These are phyloP conservation scores for Pleuronectes platessa DNA, from an alignment of 2,113 vertebrate species.

Conservation along the genomic window DNA sequence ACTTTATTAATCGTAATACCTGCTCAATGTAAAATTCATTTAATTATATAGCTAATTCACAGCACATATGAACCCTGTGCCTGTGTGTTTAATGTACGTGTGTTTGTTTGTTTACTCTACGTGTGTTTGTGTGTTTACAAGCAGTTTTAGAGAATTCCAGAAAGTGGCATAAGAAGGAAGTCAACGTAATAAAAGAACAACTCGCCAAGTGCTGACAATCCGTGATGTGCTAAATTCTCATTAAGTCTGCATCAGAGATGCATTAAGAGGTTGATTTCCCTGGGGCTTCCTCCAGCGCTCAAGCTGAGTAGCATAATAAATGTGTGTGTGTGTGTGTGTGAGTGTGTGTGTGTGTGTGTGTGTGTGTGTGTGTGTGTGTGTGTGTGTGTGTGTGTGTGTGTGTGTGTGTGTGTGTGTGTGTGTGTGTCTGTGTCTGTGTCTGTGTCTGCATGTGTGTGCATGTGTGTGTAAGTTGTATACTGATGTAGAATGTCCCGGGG, in stretches of 20 bases:
- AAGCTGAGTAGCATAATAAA: slow-evolving; percentile 77
- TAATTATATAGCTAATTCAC: not conserved
- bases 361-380: slow-evolving; percentile 38
- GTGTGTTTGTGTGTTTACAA: not conserved
- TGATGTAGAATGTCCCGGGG: slow-evolving; percentile 53
- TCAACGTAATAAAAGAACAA: slow-evolving; percentile 75
- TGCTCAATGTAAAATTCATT: not conserved
- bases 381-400: slow-evolving; percentile 33
- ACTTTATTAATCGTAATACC: not conserved
- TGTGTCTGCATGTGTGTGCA: slow-evolving; percentile 32
- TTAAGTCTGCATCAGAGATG: slow-evolving; percentile 83
- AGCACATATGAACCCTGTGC: not conserved
- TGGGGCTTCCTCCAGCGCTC: slow-evolving; percentile 53
- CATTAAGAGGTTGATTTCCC: slow-evolving; percentile 85
- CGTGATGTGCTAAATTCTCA: slow-evolving; percentile 83
- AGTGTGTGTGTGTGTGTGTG: slow-evolving; percentile 34
- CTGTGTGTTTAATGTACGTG: not conserved
- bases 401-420: slow-evolving; percentile 38
- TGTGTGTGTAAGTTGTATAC: slow-evolving; percentile 39
- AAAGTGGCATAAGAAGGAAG: slow-evolving; percentile 67
- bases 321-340: slow-evolving; percentile 51
- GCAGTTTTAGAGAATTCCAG: slow-evolving; percentile 52
- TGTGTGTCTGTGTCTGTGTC: slow-evolving; percentile 34
- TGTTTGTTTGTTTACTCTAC: not conserved
- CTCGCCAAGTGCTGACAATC: slow-evolving; percentile 70